Conservation (phyloP, 1,140 invertebrate species). For the Orius insidiosus region DNA sequence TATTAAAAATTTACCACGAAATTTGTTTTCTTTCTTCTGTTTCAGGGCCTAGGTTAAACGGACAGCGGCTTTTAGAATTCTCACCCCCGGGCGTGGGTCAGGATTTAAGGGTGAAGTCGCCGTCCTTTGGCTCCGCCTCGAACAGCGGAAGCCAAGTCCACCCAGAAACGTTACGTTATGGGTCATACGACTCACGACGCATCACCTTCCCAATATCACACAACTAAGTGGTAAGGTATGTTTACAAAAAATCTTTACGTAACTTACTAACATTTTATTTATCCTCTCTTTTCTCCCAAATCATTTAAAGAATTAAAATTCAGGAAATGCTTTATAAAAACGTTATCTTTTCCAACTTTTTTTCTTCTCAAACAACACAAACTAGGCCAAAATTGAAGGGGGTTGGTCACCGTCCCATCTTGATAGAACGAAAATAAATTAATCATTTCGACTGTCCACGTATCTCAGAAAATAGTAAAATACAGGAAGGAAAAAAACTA, state of each 20-base stretch:
- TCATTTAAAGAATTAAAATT: no score
- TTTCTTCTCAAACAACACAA: not conserved
- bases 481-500: not conserved
- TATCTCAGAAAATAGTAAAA: not conserved
- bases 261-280: not conserved
- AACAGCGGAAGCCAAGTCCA: constrained; percentile 23
- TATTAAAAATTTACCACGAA: no score
- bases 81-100: constrained; percentile 34
- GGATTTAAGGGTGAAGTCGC: constrained; percentile 52
- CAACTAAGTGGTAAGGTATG: constrained; percentile 38
- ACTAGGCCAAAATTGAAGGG: no score
- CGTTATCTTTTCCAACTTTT: no score
- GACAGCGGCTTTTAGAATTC: constrained; percentile 70
- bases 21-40: constrained; percentile 20
- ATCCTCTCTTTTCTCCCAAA: no score
- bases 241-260: constrained; percentile 8
- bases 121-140: constrained; percentile 54
- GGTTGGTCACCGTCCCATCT: not conserved
- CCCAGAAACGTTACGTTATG: constrained; percentile 37
- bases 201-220: constrained; percentile 30
- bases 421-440: not conserved
- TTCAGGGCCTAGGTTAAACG: constrained; percentile 60
- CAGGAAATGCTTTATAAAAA: no score
- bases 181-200: constrained; percentile 43
- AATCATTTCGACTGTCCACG: not conserved